Conservation (phyloP, 2,888 invertebrate genomes). For the Pocota personata region DNA sequence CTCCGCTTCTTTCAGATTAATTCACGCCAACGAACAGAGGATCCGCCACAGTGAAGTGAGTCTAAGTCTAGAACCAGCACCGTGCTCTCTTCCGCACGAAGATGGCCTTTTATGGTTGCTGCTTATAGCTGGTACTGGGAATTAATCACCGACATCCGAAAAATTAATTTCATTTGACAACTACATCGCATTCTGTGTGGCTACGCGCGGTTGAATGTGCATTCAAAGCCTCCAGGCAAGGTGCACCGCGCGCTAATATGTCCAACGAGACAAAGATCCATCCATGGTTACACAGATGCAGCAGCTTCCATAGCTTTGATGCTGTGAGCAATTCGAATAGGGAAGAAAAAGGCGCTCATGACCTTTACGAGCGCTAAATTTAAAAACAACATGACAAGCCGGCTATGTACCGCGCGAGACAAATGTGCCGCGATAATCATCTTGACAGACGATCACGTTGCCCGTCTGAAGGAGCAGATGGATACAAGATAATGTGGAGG, state of each 20-base stretch:
- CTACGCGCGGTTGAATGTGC: slow-evolving; percentile 47
- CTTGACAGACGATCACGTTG: slow-evolving; percentile 70
- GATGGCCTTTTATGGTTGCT: slow-evolving; percentile 46
- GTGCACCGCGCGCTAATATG: slow-evolving; percentile 54
- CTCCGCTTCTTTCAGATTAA: slow-evolving; percentile 56
- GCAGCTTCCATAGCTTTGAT: neutral
- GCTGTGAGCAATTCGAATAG: neutral
- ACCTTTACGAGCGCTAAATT: slow-evolving; percentile 71
- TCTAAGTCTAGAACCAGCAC: slow-evolving; percentile 35
- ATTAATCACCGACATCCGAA: slow-evolving; percentile 73
- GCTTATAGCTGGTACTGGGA: slow-evolving; percentile 34
- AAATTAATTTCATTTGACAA: slow-evolving; percentile 74
- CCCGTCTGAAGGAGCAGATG: neutral
- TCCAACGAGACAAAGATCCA: slow-evolving; percentile 32
- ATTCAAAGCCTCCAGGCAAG: slow-evolving; percentile 56
- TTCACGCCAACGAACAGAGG: slow-evolving; percentile 60
- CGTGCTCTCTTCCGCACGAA: slow-evolving; percentile 52
- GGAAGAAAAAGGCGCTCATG: slow-evolving; percentile 49
- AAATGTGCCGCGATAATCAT: slow-evolving; percentile 71
- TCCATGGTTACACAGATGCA: slow-evolving; percentile 3
- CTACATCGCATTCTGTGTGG: slow-evolving; percentile 69
- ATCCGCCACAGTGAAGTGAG: neutral
- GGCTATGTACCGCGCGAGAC: slow-evolving; percentile 70
- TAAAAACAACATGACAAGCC: slow-evolving; percentile 67
- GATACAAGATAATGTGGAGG: slow-evolving; percentile 33